Evolutionary conservation across 2,888 invertebrate species (phyloP), one percentile per base, ranked within the genome.

Genomic region (Nomada flava): DNA sequence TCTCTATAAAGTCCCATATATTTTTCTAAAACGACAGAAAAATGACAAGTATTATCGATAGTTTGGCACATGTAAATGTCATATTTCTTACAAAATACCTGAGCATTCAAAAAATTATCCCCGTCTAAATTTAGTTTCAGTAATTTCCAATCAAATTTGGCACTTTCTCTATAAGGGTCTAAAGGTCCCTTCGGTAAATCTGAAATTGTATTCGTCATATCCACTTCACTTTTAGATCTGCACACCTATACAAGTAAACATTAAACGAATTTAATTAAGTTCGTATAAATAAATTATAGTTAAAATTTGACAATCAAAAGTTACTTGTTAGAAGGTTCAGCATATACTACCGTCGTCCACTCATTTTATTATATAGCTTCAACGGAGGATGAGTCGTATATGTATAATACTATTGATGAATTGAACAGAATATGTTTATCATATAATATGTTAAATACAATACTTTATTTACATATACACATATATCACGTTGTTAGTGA

Each of bases 261-360:
- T 50, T 47, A 7, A 60, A 47, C 11, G 11, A 47, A 47, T 47
- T 47, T 47, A 10, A 47, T 13, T 10, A 94, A 3, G 92, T 91
- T 36, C 44, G 11, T 47, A 15, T 47, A 47, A 11, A 47, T 47
- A 15, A 23, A 44, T 36, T 11, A 57, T 20, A 23, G n/a, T 23
- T n/a, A 13, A 36, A 63, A 55, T n/a, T 62, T 47, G 2, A 2
- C 5, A n/a, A 36, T 4, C 15, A 42, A 4, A 1, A 62, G 23
- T 18, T n/a, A 9, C 7, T 20, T n/a, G 11, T 18, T 2, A 20
- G 2, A 26, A 36, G 26, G 57, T 9, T 13, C 3, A 23, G n/a
- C 5, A 10, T 55, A 26, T 15, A 52, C 18, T 59, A 55, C n/a
- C 11, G 0, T 20, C 18, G 5, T 36, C 9, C 11, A 20, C 13